Conservation (phyloP, 2,113 vertebrate genomes). For the Stictonetta naevosa region DNA sequence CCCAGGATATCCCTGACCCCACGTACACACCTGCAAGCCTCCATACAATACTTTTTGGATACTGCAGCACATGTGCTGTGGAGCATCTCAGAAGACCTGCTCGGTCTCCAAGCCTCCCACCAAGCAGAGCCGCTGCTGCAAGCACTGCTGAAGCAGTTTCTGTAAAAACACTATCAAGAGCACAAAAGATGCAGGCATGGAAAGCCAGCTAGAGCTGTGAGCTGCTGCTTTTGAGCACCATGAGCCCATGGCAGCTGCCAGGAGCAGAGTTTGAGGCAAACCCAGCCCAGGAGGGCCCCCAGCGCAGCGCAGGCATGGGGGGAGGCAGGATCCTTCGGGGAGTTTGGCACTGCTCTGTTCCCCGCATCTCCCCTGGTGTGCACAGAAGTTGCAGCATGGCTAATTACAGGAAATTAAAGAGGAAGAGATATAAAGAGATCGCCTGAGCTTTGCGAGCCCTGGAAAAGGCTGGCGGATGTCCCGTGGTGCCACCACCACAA, state of each 20-base stretch:
- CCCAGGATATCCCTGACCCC: not conserved
- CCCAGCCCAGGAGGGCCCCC: not conserved
- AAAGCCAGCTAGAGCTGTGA: not conserved
- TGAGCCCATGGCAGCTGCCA: not conserved
- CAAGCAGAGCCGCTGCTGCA: accelerated
- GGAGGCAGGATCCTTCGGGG: not conserved
- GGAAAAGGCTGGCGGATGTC: not conserved
- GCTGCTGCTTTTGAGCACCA: not conserved
- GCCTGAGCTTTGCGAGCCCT: not conserved
- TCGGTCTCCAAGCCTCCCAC: not conserved
- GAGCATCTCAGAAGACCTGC: not conserved
- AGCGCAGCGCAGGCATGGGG: not conserved
- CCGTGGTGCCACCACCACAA: accelerated
- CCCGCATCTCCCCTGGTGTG: not conserved
- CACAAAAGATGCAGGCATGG: not conserved
- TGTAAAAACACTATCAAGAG: not conserved
- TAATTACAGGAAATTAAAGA: constrained; percentile 44
- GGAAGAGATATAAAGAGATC: not conserved
- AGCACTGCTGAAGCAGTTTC: not conserved
- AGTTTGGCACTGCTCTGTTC: not conserved
- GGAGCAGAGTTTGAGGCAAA: not conserved
- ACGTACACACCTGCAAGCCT: not conserved
- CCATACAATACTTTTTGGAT: not conserved
- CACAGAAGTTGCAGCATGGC: not conserved
- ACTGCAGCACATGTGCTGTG: not conserved